Evolutionary conservation across 2,888 invertebrate species (phyloP).

Genomic region (Malacosoma neustria): DNA sequence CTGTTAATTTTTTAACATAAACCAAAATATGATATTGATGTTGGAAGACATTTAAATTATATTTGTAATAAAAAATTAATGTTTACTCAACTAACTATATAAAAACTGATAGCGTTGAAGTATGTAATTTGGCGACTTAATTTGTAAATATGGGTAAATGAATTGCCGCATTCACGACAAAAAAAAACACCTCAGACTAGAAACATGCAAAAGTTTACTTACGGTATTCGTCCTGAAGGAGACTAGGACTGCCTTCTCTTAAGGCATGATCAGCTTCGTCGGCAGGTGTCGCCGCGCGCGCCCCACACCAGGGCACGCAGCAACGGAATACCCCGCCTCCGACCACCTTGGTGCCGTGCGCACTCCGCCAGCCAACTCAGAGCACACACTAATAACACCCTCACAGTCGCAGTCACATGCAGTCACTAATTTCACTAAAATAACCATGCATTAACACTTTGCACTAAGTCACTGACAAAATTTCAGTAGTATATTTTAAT

Average conservation of each 20-base stretch:
- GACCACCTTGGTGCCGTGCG: constrained; percentile 78
- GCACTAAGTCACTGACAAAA: constrained; percentile 21
- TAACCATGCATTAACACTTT: constrained; percentile 17
- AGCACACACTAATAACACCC: constrained; percentile 53
- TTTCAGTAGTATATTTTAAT: no score
- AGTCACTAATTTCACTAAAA: constrained; percentile 10
- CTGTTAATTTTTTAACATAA: no score
- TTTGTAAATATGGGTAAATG: no score
- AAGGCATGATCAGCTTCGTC: constrained; percentile 73
- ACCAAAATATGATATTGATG: no score
- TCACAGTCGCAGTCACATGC: constrained; percentile 19
- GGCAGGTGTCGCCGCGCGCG: constrained; percentile 79
- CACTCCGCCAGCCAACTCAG: constrained; percentile 50
- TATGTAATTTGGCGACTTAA: no score
- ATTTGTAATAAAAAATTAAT: no score
- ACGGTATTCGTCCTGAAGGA: constrained; percentile 51
- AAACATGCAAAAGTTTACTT: no score
- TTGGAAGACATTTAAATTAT: no score
- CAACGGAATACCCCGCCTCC: constrained; percentile 87
- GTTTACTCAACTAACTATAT: no score
- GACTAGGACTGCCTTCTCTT: constrained; percentile 57
- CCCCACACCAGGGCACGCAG: constrained; percentile 88
- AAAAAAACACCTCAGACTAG: no score
- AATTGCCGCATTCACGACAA: no score
- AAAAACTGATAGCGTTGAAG: no score